Evolutionary conservation across 1,140 invertebrate species (phyloP), one percentile per base, ranked within the genome.

Genomic region (Diachasma alloeum): DNA sequence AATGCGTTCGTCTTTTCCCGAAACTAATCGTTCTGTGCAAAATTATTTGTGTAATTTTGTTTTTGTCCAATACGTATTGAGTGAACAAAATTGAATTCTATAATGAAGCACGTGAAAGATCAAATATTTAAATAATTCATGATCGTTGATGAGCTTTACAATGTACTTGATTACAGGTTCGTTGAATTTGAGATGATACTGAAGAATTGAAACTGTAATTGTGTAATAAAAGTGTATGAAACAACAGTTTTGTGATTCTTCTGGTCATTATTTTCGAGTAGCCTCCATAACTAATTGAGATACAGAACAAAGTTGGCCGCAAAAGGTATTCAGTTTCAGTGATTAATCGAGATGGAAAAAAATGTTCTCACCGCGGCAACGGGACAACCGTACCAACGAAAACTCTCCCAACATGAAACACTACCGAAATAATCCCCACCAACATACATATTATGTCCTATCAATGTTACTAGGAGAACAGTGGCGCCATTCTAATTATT

Each of bases 181-280:
- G 42, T 70, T 75, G 39, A 37, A 15, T 59, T 75, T 76, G 9
- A 70, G 36, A 70, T 10, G 37, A 70, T 22, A 37, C 9, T 36
- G 17, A 26, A 24, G 48, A 75, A 17, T 31, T 13, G 46, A 22
- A 17, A 63, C 24, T 63, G 59, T 63, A 63, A 63, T 63, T 63
- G 59, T 63, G 59, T 63, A 63, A 63, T 26, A 63, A 63, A 63
- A 63, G 31, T 26, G 66, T 70, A 19, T 11, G 2, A 31, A 75
- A 22, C 4, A 59, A 10, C 13, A 36, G 4, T 24, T 22, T 59
- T 4, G 13, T 4, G 13, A 48, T 59, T 59, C 19, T 59, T 2
- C 22, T 59, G 53, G 4, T 13, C 1, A 63, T 26, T 63, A 13
- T 26, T 63, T 56, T 31, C 31, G 31, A n/a, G n/a, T n/a, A n/a